Evolutionary conservation across 2,113 vertebrate species (phyloP), one percentile per base, ranked within the genome.

Genomic region (Chelonoidis abingdonii): DNA sequence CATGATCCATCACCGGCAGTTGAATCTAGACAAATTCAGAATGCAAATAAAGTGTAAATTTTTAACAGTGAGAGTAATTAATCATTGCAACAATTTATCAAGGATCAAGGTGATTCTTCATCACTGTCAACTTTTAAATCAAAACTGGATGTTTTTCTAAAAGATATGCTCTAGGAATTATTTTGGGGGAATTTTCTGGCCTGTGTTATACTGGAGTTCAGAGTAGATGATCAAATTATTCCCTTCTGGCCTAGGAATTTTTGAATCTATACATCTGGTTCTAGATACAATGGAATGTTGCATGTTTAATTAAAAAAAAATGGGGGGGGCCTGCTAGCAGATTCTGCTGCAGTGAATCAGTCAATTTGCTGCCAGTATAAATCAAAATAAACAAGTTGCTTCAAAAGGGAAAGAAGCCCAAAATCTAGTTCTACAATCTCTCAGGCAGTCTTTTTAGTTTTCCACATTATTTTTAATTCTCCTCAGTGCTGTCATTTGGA

Each of bases 241-340:
- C 14, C 65, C 35, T 69, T n/a, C 57, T 69, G 65, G 35, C 35
- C 17, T 69, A n/a, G 8, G 65, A 69, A n/a, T 69, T 8, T n/a
- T n/a, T 69, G 16, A 69, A 69, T 69, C 31, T 69, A n/a, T 69
- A n/a, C 0, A 0, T 86, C 91, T 92, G n/a, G 22, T 38, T 5
- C 84, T 21, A 57, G 7, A 2, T 89, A 38, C 38, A 50, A 47
- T 3, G 10, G 38, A 86, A 89, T 52, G 29, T 49, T 17, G 16
- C 65, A 80, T 87, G 87, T 52, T 0, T n/a, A 69, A 4, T 54
- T 47, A 3, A 49, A 49, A 49, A 49, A 92, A 76, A 92, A 78
- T 31, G 24, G 1, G 2, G 85, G 2, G 54, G 2, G 92, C 6
- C 54, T 80, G 4, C 11, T 29, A 76, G 3, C 6, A 80, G 21